These are phyloP conservation scores for Drosophila watanabei DNA, from an alignment of 1,140 invertebrate genomes.

Conservation along the genomic window DNA sequence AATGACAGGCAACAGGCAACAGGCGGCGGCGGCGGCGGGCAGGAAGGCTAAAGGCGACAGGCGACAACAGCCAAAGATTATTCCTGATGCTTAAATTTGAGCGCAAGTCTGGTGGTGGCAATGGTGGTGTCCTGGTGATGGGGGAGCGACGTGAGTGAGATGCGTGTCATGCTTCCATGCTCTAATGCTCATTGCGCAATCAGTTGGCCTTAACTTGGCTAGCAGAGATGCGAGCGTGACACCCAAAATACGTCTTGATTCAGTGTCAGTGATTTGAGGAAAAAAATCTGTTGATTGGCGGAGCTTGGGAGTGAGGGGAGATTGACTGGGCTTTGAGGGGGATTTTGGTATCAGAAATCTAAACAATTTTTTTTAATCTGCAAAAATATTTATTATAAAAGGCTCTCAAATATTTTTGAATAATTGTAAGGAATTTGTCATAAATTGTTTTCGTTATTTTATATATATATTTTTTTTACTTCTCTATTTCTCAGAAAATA, in stretches of 20 bases:
- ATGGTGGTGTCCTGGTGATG: no score
- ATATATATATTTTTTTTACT: not conserved
- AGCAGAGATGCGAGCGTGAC: constrained; percentile 38
- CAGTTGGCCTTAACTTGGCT: constrained; percentile 46
- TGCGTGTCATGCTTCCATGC: constrained; percentile 52
- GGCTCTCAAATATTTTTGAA: no score
- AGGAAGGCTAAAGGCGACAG: constrained; percentile 27
- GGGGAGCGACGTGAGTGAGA: constrained; percentile 33
- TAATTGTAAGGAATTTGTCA: not conserved
- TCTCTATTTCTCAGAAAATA: not conserved
- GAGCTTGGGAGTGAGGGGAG: not conserved
- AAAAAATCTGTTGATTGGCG: constrained; percentile 30
- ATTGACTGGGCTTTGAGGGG: not conserved
- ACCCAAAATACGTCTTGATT: constrained; percentile 31
- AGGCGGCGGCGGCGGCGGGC: not conserved
- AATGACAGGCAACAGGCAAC: constrained; percentile 53
- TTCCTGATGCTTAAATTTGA: constrained; percentile 58
- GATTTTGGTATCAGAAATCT: not conserved
- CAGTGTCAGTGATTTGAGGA: constrained; percentile 38
- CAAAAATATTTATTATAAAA: not conserved
- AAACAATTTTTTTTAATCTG: not conserved
- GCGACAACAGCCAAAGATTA: constrained; percentile 64
- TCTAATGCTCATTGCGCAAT: constrained; percentile 60
- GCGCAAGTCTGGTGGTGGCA: not conserved
- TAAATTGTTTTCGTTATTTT: not conserved